A percentile compares a stretch with the other conserved stretches of the same genome.
Evolutionary conservation across 2,797 vertebrate genomes (phyloP).

Genomic region (Threskiornis aethiopicus): DNA sequence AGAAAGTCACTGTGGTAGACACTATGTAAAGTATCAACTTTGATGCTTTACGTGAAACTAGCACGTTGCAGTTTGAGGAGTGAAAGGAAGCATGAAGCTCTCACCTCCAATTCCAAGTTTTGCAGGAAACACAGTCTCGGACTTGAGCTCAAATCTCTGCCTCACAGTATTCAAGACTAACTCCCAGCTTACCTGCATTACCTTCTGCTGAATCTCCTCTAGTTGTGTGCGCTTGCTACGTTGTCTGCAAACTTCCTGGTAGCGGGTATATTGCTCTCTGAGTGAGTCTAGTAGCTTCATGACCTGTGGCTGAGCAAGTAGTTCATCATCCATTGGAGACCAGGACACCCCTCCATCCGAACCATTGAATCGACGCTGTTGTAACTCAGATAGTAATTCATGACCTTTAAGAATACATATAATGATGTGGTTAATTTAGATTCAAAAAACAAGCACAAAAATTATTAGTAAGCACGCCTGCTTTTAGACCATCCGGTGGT

Average conservation of each 20-base stretch:
- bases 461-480: neutral
- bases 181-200: constrained; percentile 89
- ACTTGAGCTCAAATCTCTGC: neutral
- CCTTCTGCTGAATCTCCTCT: constrained; percentile 95
- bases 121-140: neutral
- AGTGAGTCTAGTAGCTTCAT: constrained; percentile 96
- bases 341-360: constrained; percentile 92
- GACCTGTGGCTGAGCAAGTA: constrained; percentile 96
- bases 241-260: constrained; percentile 94
- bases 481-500: neutral
- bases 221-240: constrained; percentile 94
- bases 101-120: neutral
- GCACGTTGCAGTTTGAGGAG: fast-evolving
- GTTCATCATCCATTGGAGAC: constrained; percentile 97
- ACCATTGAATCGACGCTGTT: constrained; percentile 94
- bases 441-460: neutral
- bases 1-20: neutral
- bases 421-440: neutral
- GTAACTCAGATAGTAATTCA: constrained; percentile 93
- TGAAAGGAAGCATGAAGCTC: neutral
- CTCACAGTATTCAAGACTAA: neutral
- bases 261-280: constrained; percentile 92
- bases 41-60: too few relatives aligned
- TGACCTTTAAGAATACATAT: constrained; percentile 80
- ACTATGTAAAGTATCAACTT: neutral